A percentile compares a stretch with the other conserved stretches of the same genome.
These are phyloP conservation scores for Esox niger DNA, from an alignment of 2,113 vertebrate genomes.

Conservation along the genomic window DNA sequence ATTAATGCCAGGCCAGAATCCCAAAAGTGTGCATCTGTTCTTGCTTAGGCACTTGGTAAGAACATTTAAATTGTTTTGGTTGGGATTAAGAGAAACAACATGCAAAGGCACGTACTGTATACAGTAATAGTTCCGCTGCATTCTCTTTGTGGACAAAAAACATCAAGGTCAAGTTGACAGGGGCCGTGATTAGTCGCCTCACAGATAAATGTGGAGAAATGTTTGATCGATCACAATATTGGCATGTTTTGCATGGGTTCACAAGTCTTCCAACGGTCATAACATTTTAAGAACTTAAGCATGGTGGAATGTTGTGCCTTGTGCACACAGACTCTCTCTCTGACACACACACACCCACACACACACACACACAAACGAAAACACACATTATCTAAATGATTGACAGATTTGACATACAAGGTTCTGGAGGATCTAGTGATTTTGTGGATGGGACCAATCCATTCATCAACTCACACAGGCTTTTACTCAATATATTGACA, in stretches of 20 bases:
- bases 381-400: neutral
- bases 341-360: neutral
- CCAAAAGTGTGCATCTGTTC: neutral
- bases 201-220: no score
- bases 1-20: neutral
- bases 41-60: neutral
- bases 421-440: no score
- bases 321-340: neutral
- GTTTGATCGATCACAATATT: no score
- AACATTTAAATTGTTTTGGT: no score
- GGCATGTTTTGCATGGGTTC: slow-evolving; percentile 2
- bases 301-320: neutral
- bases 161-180: no score
- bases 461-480: no score
- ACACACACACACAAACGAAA: neutral
- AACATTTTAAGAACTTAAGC: neutral
- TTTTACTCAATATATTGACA: no score
- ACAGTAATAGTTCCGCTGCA: neutral
- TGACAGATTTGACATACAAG: no score
- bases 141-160: neutral
- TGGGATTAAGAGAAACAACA: neutral
- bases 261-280: slow-evolving; percentile 8
- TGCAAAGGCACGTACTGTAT: neutral
- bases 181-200: no score
- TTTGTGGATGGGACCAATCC: no score